A percentile compares a stretch with the other conserved stretches of the same genome.
Evolutionary conservation across 2,797 vertebrate genomes (phyloP).

Genomic region (Artibeus jamaicensis): DNA sequence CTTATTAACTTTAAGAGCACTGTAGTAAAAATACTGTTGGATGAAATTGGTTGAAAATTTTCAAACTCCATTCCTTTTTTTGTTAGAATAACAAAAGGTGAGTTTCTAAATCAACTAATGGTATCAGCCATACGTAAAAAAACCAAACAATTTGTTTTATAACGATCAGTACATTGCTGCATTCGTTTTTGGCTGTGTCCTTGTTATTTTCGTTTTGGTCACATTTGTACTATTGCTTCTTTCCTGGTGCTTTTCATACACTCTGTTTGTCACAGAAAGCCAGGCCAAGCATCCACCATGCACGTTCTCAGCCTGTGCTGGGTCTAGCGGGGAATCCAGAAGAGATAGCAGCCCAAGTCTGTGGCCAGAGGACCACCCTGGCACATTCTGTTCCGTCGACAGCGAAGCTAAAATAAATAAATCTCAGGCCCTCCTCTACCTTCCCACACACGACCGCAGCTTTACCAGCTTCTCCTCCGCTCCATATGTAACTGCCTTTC

Average conservation of each 20-base stretch:
- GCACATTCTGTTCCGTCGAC: not conserved
- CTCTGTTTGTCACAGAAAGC: not conserved
- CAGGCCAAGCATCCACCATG: not conserved
- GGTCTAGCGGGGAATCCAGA: not conserved
- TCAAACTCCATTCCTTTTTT: not conserved
- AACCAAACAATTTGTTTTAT: not conserved
- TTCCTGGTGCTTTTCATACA: not conserved
- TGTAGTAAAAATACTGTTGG: slow-evolving; percentile 33
- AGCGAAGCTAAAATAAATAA: not conserved
- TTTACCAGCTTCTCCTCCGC: not conserved
- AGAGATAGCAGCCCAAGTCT: not conserved
- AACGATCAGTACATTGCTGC: not conserved
- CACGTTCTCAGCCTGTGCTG: not conserved
- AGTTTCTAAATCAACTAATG: not conserved
- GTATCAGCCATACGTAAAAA: not conserved
- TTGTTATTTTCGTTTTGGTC: not conserved
- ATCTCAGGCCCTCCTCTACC: not conserved
- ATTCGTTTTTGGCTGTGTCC: not conserved
- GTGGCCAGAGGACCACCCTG: not conserved
- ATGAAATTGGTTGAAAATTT: slow-evolving; percentile 44
- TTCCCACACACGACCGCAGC: not conserved
- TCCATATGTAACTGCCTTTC: not conserved
- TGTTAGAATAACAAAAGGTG: not conserved
- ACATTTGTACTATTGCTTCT: not conserved
- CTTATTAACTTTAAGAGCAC: slow-evolving; percentile 61